Base-by-base conservation (phyloP, 2,888 invertebrate genomes). In the Drosophila hamatofila region DNA sequence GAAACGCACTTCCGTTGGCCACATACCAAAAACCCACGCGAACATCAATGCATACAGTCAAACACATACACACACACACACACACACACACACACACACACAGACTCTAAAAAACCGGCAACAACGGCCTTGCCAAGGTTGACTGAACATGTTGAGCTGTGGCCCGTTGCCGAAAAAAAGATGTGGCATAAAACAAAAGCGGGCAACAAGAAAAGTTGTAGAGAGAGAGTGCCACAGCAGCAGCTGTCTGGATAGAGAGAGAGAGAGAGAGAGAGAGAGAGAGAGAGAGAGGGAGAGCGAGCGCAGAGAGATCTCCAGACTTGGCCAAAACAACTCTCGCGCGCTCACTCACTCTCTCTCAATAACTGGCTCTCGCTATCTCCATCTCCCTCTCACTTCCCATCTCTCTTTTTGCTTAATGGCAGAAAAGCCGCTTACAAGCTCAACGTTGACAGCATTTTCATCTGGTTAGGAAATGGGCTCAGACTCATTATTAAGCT, bases 121-220 rank as follows among this genome's bases (percentile, higher is more conserved):
- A 76, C 86, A 92, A 92, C 92, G 92, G 91, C 92, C 92, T 92
- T 92, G 92, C 91, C 92, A 92, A 92, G 92, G 92, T 91, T 92
- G 92, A 91, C 84, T 91, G 90, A 90, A 73, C 87, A 90, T 75
- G 82, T 75, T 77, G 74, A 69, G 74, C 59, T 70, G 52, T 70
- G 75, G 77, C 75, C 55, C 51, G 75, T 60, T 72, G 75, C 54
- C n/a, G 78, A 81, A 80, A 82, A 81, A 83, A 81, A 76, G 33
- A 33, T 78, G 76, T 84, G 83, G 70, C 83, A 80, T 78, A 75
- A 87, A 83, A 78, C 44, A 64, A 72, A 85, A 74, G 71, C 61
- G 66, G 68, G 76, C 72, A 78, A 68, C 78, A 80, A 84, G 84
- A 84, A 85, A 80, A 77, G 78, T 80, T 72, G 70, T 62, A 63